These are phyloP conservation scores for Scaptodrosophila lebanonensis DNA, from an alignment of 1,140 invertebrate species.

Conservation along the genomic window DNA sequence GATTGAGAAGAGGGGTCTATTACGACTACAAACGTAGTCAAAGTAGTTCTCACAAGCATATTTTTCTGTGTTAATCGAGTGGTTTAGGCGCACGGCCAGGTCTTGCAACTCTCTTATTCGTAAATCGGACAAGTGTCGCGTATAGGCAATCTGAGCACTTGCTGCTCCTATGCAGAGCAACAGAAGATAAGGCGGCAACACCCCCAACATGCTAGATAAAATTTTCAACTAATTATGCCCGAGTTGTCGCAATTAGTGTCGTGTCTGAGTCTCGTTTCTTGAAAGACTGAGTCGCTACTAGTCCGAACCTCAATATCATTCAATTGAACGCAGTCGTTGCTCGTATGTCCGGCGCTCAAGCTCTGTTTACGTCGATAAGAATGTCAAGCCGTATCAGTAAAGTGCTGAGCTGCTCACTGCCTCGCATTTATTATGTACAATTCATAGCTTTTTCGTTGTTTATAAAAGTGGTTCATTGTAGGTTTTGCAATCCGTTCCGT, in stretches of 20 bases:
- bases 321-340: not conserved
- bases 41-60: slow-evolving; percentile 67
- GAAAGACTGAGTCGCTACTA: too few species aligned
- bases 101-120: slow-evolving; percentile 54
- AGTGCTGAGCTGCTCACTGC: slow-evolving; percentile 37
- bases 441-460: slow-evolving; percentile 7
- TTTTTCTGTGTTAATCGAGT: slow-evolving; percentile 55
- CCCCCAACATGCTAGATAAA: slow-evolving; percentile 1
- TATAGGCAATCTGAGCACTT: slow-evolving; percentile 40
- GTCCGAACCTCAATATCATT: too few species aligned
- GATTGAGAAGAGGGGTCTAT: slow-evolving; percentile 58
- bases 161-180: not conserved
- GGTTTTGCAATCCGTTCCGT: slow-evolving; percentile 2
- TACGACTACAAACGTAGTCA: slow-evolving; percentile 69
- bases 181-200: slow-evolving; percentile 15
- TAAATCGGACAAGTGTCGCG: slow-evolving; percentile 49
- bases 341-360: not conserved
- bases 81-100: slow-evolving; percentile 45
- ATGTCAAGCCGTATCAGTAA: slow-evolving; percentile 38
- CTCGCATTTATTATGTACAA: not conserved
- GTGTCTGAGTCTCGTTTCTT: too few species aligned
- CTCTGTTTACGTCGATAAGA: slow-evolving; percentile 40
- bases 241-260: too few species aligned
- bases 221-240: slow-evolving; percentile 1
- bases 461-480: slow-evolving; percentile 22